A percentile compares a stretch with the other conserved stretches of the same genome.
Evolutionary conservation across 2,113 vertebrate species (phyloP).

Genomic region (Pollachius pollachius): DNA sequence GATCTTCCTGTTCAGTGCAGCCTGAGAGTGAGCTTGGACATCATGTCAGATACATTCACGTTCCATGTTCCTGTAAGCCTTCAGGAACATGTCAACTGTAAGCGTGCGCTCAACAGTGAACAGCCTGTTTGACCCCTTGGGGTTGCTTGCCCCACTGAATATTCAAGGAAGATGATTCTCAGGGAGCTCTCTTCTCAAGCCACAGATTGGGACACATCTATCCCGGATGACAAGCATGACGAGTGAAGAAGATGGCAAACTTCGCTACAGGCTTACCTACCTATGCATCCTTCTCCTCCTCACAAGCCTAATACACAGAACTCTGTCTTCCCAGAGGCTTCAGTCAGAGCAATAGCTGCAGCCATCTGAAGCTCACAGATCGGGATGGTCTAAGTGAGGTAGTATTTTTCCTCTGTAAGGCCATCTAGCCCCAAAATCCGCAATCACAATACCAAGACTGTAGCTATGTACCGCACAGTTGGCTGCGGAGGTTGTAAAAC

Average conservation of each 20-base stretch:
- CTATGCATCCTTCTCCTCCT: neutral
- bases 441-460: neutral
- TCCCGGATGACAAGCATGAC: no score
- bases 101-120: constrained; percentile 22
- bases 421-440: constrained; percentile 18
- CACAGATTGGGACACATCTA: no score
- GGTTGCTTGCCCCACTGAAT: constrained; percentile 15
- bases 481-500: no score
- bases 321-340: constrained; percentile 35
- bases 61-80: constrained; percentile 15
- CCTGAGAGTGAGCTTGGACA: constrained; percentile 31
- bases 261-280: neutral
- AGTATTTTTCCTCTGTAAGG: constrained; percentile 20
- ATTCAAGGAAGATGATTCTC: constrained; percentile 10
- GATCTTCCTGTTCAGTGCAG: constrained; percentile 8
- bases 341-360: constrained; percentile 4
- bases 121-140: constrained; percentile 27
- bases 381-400: constrained; percentile 20
- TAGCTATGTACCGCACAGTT: no score
- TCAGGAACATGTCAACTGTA: constrained; percentile 8
- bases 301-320: neutral
- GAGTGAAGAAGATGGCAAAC: no score
- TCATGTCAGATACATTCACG: constrained; percentile 48
- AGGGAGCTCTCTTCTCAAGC: neutral
- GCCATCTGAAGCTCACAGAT: constrained; percentile 32